A percentile compares a stretch with the other conserved stretches of the same genome.
Evolutionary conservation across 2,113 vertebrate species (phyloP).

Genomic region (Formicarius rufipectus): DNA sequence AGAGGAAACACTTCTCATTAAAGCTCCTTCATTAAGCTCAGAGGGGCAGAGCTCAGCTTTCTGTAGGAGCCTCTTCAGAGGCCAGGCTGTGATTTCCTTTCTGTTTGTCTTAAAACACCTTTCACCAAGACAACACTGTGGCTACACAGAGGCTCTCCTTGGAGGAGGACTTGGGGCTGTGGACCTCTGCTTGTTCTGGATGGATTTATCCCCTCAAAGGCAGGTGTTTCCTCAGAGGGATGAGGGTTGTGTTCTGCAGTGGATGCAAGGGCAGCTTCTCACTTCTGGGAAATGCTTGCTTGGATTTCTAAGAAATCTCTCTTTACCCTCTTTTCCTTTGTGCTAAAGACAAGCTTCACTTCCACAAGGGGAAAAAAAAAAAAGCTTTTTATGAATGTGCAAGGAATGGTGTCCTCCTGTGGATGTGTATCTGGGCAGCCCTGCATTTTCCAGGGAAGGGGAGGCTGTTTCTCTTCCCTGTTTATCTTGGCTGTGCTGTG

Average conservation of each 20-base stretch:
- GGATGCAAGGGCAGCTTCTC: neutral
- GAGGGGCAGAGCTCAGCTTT: neutral
- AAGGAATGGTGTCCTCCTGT: neutral
- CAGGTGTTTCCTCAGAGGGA: neutral
- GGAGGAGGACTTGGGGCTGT: neutral
- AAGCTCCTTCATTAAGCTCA: neutral
- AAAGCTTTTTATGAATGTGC: neutral
- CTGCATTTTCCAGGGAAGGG: neutral
- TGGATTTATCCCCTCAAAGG: neutral
- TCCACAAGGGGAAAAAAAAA: neutral
- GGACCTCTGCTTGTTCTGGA: neutral
- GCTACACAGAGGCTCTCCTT: neutral
- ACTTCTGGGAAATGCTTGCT: slow-evolving; percentile 5
- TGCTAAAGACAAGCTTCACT: neutral
- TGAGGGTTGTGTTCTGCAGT: neutral
- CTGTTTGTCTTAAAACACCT: neutral
- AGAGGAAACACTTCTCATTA: neutral
- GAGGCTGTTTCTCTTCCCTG: neutral
- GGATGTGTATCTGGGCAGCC: neutral
- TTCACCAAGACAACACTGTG: neutral
- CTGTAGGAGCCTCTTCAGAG: neutral
- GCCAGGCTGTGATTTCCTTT: neutral
- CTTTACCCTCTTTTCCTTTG: neutral
- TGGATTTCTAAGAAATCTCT: slow-evolving; percentile 25
- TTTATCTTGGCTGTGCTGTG: neutral